phyloP scores from a whole-genome alignment of 2,888 invertebrate genomes.

The Apantesis nais region DNA sequence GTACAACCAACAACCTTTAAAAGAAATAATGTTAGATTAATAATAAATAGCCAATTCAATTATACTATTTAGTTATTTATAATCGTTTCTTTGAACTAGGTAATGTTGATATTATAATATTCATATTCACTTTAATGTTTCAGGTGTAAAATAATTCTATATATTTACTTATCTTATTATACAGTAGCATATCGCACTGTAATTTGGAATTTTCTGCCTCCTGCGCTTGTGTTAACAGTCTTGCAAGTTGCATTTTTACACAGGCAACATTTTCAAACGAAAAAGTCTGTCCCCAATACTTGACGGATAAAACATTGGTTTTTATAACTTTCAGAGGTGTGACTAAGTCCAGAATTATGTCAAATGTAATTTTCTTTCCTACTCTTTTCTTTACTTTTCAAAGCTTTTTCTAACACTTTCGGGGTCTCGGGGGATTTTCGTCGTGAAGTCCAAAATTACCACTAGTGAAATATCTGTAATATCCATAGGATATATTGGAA shows the following conservation, averaged over 20 bases:
- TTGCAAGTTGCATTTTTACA: not conserved
- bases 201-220: too few relatives aligned
- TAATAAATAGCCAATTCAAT: too few relatives aligned
- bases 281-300: not conserved
- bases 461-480: not conserved
- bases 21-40: too few relatives aligned
- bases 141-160: too few relatives aligned
- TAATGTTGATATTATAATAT: not conserved
- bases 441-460: conserved; percentile 43
- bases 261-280: not conserved
- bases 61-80: too few relatives aligned
- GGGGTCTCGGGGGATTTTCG: conserved; percentile 18
- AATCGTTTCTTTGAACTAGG: too few relatives aligned
- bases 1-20: not conserved
- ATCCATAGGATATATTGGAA: conserved; percentile 18
- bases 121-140: too few relatives aligned
- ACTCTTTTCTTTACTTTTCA: conserved; percentile 29
- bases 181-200: not conserved
- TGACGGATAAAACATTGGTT: not conserved
- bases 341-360: conserved; percentile 35
- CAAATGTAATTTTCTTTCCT: conserved; percentile 27
- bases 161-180: not conserved
- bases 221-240: not conserved
- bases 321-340: not conserved
- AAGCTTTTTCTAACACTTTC: conserved; percentile 40